phyloP scores from a whole-genome alignment of 2,113 vertebrate genomes.

The Ceyx margarethae region DNA sequence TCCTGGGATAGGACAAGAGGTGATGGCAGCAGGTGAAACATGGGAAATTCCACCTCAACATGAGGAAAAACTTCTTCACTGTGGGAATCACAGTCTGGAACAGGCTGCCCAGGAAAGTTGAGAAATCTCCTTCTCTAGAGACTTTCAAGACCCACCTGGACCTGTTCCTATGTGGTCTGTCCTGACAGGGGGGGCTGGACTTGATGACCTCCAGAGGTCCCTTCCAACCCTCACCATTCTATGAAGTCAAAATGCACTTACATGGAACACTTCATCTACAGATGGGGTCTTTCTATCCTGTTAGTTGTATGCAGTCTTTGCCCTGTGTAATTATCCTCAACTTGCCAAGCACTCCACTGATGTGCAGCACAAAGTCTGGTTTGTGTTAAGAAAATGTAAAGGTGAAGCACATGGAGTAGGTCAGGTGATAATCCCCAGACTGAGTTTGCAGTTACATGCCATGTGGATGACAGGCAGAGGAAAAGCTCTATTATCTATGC shows the following conservation, averaged over 20 bases:
- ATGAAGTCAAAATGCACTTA: neutral
- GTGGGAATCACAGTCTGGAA: no score
- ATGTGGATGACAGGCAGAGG: fast-evolving
- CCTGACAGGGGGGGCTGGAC: no score
- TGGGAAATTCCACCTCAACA: no score
- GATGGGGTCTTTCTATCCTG: neutral
- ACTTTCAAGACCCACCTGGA: no score
- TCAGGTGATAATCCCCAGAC: neutral
- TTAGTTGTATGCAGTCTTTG: neutral
- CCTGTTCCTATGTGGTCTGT: no score
- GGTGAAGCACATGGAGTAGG: neutral
- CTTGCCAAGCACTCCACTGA: neutral
- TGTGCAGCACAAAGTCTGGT: neutral
- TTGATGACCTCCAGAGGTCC: no score
- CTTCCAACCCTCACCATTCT: no score
- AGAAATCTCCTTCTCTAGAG: no score
- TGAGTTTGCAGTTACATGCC: neutral
- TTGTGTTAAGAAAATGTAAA: neutral
- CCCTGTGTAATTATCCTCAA: fast-evolving
- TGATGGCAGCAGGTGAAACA: no score
- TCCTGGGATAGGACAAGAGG: no score
- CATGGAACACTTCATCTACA: neutral
- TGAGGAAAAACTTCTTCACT: no score
- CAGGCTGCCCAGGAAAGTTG: no score
- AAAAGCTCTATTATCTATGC: neutral